Evolutionary conservation across 2,888 invertebrate genomes (phyloP), one percentile per base, ranked within the genome.

Genomic region (Thereva unica): DNA sequence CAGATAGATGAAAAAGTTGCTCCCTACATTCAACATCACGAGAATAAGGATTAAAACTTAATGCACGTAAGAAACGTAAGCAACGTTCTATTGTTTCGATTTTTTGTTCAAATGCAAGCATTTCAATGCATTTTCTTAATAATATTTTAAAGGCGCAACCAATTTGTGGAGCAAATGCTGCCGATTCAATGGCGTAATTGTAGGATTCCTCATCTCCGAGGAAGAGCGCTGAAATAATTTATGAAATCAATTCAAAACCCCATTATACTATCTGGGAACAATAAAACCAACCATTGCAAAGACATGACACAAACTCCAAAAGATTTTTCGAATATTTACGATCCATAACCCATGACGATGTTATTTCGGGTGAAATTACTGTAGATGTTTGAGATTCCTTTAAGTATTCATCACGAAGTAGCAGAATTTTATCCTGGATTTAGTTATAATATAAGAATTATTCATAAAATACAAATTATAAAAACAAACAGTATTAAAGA

Each of bases 391-490:
- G 68, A 1, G 77, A 71, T 38, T 77, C 76, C 56, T 75, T 79
- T 65, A 79, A 76, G 66, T 78, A 81, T 69, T 80, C 80, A 41
- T 78, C 79, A 3, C 80, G 75, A 34, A 81, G 67, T 61, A 81
- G 78, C 4, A 81, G 73, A 5, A 79, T 76, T 70, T 76, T 77
- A 63, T 81, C 80, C 74, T 75, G n/a, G 4, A 12, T 9, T 34
- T 6, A 49, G 54, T 50, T 40, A 10, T n/a, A 47, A 34, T 56
- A n/a, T 47, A 41, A 12, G 38, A 37, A 37, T 4, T 47, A 37
- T 50, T 1, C 9, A 41, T 35, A 41, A 6, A 41, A 5, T 38
- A 9, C 6, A 50, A 9, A 63, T 2, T 23, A 23, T 2, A 8
- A 23, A 8, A 52, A 52, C 0, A 6, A 9, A 75, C 75, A 4